Conservation (phyloP, 2,113 vertebrate genomes). For the Cervus canadensis region DNA sequence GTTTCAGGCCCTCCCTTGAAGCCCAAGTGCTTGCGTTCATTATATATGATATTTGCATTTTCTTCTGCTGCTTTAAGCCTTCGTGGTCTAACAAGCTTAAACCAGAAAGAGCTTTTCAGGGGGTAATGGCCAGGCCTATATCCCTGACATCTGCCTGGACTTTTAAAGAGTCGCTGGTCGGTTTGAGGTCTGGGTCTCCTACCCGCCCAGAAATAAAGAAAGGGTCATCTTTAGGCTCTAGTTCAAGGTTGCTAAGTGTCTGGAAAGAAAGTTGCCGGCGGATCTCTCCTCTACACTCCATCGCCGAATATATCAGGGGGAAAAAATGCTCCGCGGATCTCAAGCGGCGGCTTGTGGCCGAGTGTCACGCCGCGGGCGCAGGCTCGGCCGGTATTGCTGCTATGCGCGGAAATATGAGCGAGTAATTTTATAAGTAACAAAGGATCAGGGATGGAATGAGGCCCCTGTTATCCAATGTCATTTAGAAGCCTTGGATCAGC, state of each 20-base stretch:
- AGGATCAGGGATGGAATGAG: constrained; percentile 85
- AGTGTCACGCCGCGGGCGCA: constrained; percentile 51
- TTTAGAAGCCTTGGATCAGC: constrained; percentile 89
- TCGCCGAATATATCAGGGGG: constrained; percentile 21
- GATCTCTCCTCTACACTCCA: not conserved
- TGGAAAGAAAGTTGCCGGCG: constrained; percentile 64
- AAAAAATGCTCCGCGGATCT: not conserved
- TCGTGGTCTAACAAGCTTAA: not conserved
- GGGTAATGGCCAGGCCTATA: not conserved
- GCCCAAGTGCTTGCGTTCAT: not conserved
- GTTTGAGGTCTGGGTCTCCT: not conserved
- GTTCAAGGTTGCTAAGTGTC: not conserved
- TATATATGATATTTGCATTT: not conserved
- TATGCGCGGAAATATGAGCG: constrained; percentile 86
- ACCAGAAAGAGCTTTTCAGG: not conserved
- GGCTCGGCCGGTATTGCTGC: constrained; percentile 81
- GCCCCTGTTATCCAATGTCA: constrained; percentile 87
- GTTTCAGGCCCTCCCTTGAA: not conserved
- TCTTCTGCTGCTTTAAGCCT: not conserved
- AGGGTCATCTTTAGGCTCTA: not conserved
- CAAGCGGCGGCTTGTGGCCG: constrained; percentile 30
- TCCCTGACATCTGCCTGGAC: not conserved
- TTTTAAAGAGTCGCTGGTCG: not conserved
- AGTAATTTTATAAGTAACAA: constrained; percentile 88
- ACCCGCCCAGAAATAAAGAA: not conserved